Percentiles rank a stretch among this genome's conserved stretches.
Evolutionary conservation across 2,888 invertebrate genomes (phyloP).

Genomic region (Oxycera nigricornis): DNA sequence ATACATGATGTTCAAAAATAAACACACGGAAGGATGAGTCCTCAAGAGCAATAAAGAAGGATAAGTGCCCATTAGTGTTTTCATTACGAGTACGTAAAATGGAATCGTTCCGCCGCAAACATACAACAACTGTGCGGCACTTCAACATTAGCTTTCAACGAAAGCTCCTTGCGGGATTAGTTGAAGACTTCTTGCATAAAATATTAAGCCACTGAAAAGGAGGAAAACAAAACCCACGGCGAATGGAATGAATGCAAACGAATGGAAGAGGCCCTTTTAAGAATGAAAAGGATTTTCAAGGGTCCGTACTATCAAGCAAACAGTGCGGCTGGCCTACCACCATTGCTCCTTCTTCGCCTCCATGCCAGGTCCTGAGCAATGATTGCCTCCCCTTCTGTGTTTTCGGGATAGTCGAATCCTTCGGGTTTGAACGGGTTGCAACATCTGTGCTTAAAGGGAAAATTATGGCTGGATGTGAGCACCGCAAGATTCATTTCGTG

Average conservation of each 20-base stretch:
- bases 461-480: slow-evolving; percentile 34
- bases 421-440: slow-evolving; percentile 12
- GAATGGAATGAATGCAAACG: slow-evolving; percentile 8
- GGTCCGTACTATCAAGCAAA: slow-evolving; percentile 11
- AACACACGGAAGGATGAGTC: slow-evolving; percentile 33
- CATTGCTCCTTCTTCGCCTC: neutral
- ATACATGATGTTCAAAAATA: slow-evolving; percentile 38
- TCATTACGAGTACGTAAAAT: slow-evolving; percentile 40
- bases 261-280: slow-evolving; percentile 23
- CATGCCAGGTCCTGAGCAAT: neutral
- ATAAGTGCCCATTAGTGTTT: slow-evolving; percentile 41
- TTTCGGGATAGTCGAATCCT: neutral
- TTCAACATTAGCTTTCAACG: slow-evolving; percentile 38
- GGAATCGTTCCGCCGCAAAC: slow-evolving; percentile 12
- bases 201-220: slow-evolving; percentile 39
- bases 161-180: slow-evolving; percentile 40
- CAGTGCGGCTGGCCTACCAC: neutral
- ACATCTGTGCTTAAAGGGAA: slow-evolving; percentile 32
- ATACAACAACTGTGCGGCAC: neutral
- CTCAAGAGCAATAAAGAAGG: slow-evolving; percentile 40
- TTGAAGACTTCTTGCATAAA: slow-evolving; percentile 41
- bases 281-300: slow-evolving; percentile 37
- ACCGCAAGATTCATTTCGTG: slow-evolving; percentile 39
- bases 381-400: slow-evolving; percentile 22
- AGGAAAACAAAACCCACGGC: neutral